Evolutionary conservation across 2,797 vertebrate species (phyloP), one percentile per base, ranked within the genome.

Genomic region (Acridotheres tristis): DNA sequence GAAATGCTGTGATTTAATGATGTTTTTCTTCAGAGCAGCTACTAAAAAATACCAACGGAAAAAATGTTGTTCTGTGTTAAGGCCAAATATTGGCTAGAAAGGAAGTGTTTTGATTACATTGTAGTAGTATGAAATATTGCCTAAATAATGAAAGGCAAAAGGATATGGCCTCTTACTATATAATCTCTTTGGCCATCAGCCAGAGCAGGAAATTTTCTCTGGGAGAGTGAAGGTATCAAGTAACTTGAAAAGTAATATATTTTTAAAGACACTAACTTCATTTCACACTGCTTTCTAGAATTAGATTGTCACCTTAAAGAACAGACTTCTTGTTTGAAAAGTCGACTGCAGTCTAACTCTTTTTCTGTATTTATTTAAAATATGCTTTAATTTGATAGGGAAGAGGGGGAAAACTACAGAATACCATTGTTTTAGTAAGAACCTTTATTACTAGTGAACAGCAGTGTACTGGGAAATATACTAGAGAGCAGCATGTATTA

Each of bases 151-250:
- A 95, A 91, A 96, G 55, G 95, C 89, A 97, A 97, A 89, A 96
- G 91, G 94, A 92, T 96, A 87, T 90, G 76, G 85, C 47, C 88
- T 95, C 76, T 95, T 96, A 94, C 68, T 88, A 32, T 91, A 94
- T 94, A 93, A 97, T 97, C 95, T 96, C 45, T 74, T 82, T 98
- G 97, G 96, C 89, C 68, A 96, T 97, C 96, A 89, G 92, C 95
- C 97, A 97, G 86, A 77, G 36, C 87, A 97, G 94, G 96, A 97
- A 95, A 89, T 92, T 96, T 97, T 97, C 94, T 96, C 84, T 96
- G 74, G 65, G 90, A 96, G 69, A 85, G 14, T 38, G 87, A 72
- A 76, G 75, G 58, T 97, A 93, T 96, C 19, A 1, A 88, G 94
- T 97, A 92, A 95, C 93, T 89, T 96, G 91, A 97, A 97, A 97